Evolutionary conservation across 2,888 invertebrate genomes (phyloP).

Genomic region (Nipponacmea schrenckii): DNA sequence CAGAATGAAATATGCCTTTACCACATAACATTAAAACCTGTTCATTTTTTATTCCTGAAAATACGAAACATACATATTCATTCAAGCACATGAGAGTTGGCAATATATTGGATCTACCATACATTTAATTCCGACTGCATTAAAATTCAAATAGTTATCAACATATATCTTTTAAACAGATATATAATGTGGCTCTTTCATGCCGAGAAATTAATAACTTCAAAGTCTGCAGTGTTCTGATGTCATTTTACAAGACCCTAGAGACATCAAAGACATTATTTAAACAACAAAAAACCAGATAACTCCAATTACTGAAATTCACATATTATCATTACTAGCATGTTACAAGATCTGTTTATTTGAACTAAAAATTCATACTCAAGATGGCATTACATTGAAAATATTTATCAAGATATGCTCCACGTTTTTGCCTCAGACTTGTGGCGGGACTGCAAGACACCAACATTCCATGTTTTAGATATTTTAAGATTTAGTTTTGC

Average conservation of each 20-base stretch:
- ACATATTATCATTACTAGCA: slow-evolving; percentile 2
- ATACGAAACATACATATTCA: too few species aligned
- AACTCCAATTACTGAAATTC: slow-evolving; percentile 6
- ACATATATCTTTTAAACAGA: too few species aligned
- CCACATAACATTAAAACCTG: too few species aligned
- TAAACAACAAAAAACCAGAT: not conserved
- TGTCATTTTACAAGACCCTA: not conserved
- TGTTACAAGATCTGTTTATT: slow-evolving; percentile 4
- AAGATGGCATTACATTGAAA: slow-evolving; percentile 4
- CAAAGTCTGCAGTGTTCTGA: too few species aligned
- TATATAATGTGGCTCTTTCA: too few species aligned
- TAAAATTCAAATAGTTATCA: too few species aligned
- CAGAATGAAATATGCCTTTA: not conserved
- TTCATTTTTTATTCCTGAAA: too few species aligned
- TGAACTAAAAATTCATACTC: slow-evolving; percentile 6
- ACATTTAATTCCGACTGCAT: too few species aligned
- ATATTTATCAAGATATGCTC: not conserved
- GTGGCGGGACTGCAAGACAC: slow-evolving; percentile 1
- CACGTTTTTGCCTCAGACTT: slow-evolving; percentile 1
- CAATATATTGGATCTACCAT: too few species aligned
- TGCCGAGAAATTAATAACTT: too few species aligned
- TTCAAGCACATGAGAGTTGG: too few species aligned
- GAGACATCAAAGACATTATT: not conserved
- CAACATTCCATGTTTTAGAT: slow-evolving; percentile 4
- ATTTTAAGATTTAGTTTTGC: slow-evolving; percentile 8